A percentile compares a stretch with the other conserved stretches of the same genome.
phyloP scores from a whole-genome alignment of 1,140 invertebrate species.

The Melipona quadrifasciata region DNA sequence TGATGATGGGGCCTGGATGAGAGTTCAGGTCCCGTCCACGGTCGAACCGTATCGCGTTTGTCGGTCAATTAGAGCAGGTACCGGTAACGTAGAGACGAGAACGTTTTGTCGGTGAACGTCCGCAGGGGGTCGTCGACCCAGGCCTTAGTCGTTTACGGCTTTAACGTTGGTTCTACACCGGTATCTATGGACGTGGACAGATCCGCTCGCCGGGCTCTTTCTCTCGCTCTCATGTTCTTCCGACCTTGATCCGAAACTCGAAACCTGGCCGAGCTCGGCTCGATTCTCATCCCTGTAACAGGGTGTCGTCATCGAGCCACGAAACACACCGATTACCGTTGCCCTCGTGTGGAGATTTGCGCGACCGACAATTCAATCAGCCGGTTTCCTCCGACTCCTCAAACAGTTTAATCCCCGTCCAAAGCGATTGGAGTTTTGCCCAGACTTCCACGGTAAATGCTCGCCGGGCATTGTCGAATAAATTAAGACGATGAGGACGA shows the following conservation, averaged over 20 bases:
- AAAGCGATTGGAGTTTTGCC: constrained; percentile 29
- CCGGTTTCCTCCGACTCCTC: background rate
- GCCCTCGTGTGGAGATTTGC: background rate
- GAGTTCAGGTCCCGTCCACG: background rate
- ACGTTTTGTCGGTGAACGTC: constrained; percentile 79
- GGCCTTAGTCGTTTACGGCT: constrained; percentile 26
- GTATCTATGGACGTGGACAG: constrained; percentile 14
- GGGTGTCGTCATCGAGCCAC: constrained; percentile 36
- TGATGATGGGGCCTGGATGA: background rate
- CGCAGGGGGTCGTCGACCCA: constrained; percentile 78
- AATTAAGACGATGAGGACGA: constrained; percentile 31
- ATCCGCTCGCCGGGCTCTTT: background rate
- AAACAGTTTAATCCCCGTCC: constrained; percentile 9
- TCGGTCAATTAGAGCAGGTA: constrained; percentile 72
- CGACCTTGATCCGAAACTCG: constrained; percentile 54
- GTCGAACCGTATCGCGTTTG: constrained; percentile 60
- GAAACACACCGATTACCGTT: constrained; percentile 34
- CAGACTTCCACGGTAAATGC: constrained; percentile 11
- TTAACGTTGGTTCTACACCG: constrained; percentile 35
- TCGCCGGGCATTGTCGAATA: constrained; percentile 39
- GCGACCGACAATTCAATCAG: constrained; percentile 20
- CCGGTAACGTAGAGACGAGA: constrained; percentile 64
- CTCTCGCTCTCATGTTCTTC: background rate
- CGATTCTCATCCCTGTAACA: constrained; percentile 30
- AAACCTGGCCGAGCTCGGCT: constrained; percentile 9